Conservation (phyloP, 2,797 vertebrate species). For the Toxotes lorentzi region DNA sequence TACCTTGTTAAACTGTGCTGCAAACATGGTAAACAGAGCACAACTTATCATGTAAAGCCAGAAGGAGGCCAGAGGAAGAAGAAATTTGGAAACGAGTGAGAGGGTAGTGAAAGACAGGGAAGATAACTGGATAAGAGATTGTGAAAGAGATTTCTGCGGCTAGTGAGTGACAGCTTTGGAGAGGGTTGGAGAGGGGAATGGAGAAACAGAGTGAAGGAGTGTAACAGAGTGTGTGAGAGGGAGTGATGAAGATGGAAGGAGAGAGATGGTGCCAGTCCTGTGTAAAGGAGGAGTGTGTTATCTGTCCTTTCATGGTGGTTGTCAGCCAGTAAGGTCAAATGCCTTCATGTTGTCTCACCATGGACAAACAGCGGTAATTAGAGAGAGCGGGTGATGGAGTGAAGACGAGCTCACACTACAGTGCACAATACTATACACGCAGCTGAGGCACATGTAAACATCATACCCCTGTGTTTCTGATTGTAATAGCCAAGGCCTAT, state of each 20-base stretch:
- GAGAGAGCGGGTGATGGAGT: conserved; percentile 51
- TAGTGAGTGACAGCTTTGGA: conserved; percentile 59
- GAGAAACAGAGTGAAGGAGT: conserved; percentile 62
- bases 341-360: conserved; percentile 63
- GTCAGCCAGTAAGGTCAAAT: conserved; percentile 61
- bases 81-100: conserved; percentile 1
- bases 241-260: conserved; percentile 79
- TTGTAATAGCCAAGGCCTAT: neutral
- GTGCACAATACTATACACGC: conserved; percentile 22
- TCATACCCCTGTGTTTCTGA: neutral
- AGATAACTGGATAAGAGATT: conserved; percentile 58
- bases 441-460: neutral
- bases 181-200: conserved; percentile 41
- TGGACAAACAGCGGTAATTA: conserved; percentile 71
- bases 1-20: conserved; percentile 62
- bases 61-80: conserved; percentile 14
- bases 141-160: conserved; percentile 56
- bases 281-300: conserved; percentile 65
- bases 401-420: conserved; percentile 25
- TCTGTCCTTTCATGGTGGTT: conserved; percentile 63
- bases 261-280: conserved; percentile 57
- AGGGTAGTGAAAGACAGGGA: conserved; percentile 22
- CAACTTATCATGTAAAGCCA: conserved; percentile 53
- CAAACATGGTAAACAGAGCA: conserved; percentile 57
- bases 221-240: conserved; percentile 68